A percentile compares a stretch with the other conserved stretches of the same genome.
Conservation (phyloP, 1,140 invertebrate species). For the Pantala flavescens region DNA sequence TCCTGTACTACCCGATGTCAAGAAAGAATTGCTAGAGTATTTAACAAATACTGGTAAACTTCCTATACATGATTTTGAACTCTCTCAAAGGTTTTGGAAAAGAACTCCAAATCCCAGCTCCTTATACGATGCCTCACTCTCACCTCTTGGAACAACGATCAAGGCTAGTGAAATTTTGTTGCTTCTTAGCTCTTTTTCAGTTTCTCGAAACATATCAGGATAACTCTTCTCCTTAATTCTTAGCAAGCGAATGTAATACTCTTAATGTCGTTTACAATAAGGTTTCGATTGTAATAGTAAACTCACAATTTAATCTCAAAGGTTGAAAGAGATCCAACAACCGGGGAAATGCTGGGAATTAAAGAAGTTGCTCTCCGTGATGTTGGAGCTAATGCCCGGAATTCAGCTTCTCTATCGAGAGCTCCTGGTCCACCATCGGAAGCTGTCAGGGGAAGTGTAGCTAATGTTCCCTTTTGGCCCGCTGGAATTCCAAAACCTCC, state of each 20-base stretch:
- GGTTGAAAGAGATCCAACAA: constrained; percentile 58
- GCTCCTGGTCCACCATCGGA: constrained; percentile 47
- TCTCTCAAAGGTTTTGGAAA: constrained; percentile 46
- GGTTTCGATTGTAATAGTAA: constrained; percentile 15
- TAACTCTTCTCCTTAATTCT: neutral
- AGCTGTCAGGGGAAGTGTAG: constrained; percentile 52
- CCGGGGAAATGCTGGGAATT: constrained; percentile 56
- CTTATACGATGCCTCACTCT: constrained; percentile 40
- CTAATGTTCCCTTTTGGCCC: constrained; percentile 70
- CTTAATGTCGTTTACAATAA: constrained; percentile 18
- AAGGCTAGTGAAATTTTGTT: constrained; percentile 29
- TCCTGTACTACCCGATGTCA: constrained; percentile 45
- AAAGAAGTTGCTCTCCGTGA: constrained; percentile 51
- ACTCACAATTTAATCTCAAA: constrained; percentile 23
- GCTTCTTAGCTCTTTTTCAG: neutral
- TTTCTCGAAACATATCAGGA: neutral
- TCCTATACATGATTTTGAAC: constrained; percentile 50
- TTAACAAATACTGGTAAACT: constrained; percentile 48
- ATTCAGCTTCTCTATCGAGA: constrained; percentile 63
- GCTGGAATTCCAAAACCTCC: constrained; percentile 57
- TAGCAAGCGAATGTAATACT: neutral
- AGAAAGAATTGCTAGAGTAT: constrained; percentile 44
- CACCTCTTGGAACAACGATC: constrained; percentile 39
- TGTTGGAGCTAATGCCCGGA: constrained; percentile 53
- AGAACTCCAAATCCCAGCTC: constrained; percentile 37